Conservation (phyloP, 2,113 vertebrate species). For the Passer montanus region DNA sequence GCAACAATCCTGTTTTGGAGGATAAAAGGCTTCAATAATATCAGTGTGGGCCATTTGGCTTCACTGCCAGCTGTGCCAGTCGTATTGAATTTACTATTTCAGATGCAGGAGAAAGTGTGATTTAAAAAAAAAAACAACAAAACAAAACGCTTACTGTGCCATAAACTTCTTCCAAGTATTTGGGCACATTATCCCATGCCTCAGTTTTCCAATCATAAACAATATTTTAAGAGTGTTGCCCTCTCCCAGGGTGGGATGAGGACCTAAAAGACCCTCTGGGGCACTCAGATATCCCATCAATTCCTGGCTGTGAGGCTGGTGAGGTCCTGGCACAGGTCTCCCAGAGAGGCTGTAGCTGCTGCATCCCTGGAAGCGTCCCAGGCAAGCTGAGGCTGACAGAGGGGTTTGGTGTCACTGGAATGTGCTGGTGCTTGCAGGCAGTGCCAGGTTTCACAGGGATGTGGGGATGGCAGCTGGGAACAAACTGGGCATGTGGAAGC, state of each 20-base stretch:
- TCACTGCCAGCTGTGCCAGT: neutral
- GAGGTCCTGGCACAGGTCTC: rapidly evolving
- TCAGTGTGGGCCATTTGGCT: neutral
- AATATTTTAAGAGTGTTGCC: rapidly evolving
- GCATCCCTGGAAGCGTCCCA: neutral
- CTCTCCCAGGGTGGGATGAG: neutral
- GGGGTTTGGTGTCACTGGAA: neutral
- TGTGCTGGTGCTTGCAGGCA: neutral
- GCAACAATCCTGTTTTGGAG: neutral
- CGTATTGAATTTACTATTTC: neutral
- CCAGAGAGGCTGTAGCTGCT: neutral
- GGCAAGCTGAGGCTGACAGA: neutral
- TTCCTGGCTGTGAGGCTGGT: rapidly evolving
- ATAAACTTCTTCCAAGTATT: neutral
- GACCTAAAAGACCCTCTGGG: neutral
- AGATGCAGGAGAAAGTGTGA: neutral
- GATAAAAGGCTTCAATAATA: neutral
- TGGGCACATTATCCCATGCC: rapidly evolving
- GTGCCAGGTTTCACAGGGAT: neutral
- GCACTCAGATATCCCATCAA: neutral
- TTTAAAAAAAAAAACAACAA: neutral
- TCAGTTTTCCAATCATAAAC: neutral
- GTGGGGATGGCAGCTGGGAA: neutral
- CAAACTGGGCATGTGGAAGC: neutral
- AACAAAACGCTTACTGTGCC: neutral